Evolutionary conservation across 2,113 vertebrate species (phyloP).

Genomic region (Lasiurus cinereus): DNA sequence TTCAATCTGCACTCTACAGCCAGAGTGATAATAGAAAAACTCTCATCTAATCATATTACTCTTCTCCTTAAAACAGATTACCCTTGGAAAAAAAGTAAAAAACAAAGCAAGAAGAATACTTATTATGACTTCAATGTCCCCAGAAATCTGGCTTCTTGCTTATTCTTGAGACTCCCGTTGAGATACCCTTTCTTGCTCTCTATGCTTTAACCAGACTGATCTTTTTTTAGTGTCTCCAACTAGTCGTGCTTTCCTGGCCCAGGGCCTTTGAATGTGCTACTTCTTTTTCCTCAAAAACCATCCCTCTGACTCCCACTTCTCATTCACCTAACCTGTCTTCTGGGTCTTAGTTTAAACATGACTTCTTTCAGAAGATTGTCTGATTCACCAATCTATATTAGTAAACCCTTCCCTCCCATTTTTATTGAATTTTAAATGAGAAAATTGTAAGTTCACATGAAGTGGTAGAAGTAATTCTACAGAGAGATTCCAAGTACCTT

Average conservation of each 20-base stretch:
- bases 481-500: background rate
- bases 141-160: background rate
- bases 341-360: background rate
- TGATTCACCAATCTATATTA: background rate
- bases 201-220: no score
- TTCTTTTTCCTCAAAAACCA: background rate
- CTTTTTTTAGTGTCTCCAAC: background rate
- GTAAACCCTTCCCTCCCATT: background rate
- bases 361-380: background rate
- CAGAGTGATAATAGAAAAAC: constrained; percentile 11
- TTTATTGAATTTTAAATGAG: background rate
- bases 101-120: background rate
- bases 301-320: accelerated
- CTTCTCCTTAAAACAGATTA: constrained; percentile 20
- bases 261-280: background rate
- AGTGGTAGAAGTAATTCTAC: background rate
- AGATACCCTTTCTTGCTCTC: background rate
- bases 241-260: background rate
- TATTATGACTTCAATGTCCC: background rate
- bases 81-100: background rate
- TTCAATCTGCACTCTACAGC: background rate
- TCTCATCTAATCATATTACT: background rate
- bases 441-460: background rate
- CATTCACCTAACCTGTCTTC: background rate
- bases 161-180: background rate